A percentile compares a stretch with the other conserved stretches of the same genome.
These are phyloP conservation scores for Diachrysia chrysitis DNA, from an alignment of 2,888 invertebrate genomes.

Conservation along the genomic window DNA sequence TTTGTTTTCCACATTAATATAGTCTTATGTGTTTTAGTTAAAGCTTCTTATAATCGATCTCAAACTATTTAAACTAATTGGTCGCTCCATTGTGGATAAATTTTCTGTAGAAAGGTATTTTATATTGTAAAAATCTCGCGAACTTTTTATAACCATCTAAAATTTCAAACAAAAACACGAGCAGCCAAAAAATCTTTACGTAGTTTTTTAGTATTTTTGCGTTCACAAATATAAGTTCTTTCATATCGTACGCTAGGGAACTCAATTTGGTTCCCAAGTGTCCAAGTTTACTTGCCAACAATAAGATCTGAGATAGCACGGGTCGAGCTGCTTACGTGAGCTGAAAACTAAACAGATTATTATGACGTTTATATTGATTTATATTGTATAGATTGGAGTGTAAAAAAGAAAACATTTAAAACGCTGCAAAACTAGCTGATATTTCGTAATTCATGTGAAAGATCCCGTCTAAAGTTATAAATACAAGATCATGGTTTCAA, in stretches of 20 bases:
- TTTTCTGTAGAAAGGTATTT: too few species aligned
- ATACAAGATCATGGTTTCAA: neutral
- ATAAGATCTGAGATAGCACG: conserved; percentile 49
- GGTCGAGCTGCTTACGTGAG: conserved; percentile 47
- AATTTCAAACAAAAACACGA: neutral
- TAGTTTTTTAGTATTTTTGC: neutral
- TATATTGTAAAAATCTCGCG: too few species aligned
- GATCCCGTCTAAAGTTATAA: too few species aligned
- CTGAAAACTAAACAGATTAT: conserved; percentile 39
- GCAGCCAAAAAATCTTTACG: neutral
- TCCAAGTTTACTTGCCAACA: conserved; percentile 37
- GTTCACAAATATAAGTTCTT: conserved; percentile 20
- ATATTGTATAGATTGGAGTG: conserved; percentile 16
- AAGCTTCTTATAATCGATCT: too few species aligned
- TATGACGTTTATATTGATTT: neutral
- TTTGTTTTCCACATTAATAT: neutral
- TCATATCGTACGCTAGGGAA: conserved; percentile 20
- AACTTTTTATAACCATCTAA: neutral
- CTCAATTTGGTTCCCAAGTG: conserved; percentile 18
- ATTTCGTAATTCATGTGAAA: too few species aligned
- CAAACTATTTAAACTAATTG: too few species aligned
- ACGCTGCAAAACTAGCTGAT: neutral
- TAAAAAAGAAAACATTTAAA: neutral
- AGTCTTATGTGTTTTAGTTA: too few species aligned
- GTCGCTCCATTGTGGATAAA: too few species aligned